These are phyloP conservation scores for Tiaroga cobitis DNA, from an alignment of 2,797 vertebrate species.

Conservation along the genomic window DNA sequence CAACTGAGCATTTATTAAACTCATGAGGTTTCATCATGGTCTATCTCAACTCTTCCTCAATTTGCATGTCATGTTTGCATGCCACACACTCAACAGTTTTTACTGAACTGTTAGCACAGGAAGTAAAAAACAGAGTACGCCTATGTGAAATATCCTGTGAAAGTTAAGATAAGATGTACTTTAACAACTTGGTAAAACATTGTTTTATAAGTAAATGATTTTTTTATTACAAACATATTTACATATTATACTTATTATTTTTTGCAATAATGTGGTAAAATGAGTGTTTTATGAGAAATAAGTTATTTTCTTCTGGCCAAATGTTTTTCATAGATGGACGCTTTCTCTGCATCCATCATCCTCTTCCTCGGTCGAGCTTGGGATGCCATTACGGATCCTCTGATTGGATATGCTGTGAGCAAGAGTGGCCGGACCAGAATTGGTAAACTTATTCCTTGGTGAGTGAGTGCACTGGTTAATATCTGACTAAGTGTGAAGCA, in stretches of 20 bases:
- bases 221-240: not conserved
- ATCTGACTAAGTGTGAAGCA: not conserved
- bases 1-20: not conserved
- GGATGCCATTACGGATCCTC: slow-evolving; percentile 71
- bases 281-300: not conserved
- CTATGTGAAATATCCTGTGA: not conserved
- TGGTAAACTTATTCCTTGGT: slow-evolving; percentile 72
- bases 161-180: not conserved
- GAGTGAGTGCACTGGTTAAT: slow-evolving; percentile 55
- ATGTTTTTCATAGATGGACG: slow-evolving; percentile 57
- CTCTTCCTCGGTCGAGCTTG: slow-evolving; percentile 71
- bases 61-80: slow-evolving; percentile 2
- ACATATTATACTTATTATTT: not conserved
- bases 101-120: not conserved
- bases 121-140: not conserved
- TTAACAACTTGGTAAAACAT: not conserved
- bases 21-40: not conserved
- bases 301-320: not conserved
- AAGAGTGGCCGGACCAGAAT: slow-evolving; percentile 65
- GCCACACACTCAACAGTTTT: not conserved
- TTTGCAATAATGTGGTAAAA: not conserved
- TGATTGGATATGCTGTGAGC: slow-evolving; percentile 70
- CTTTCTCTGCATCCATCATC: slow-evolving; percentile 68
- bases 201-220: not conserved
- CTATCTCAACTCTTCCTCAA: not conserved